These are phyloP conservation scores for Ameiurus melas DNA, from an alignment of 2,113 vertebrate genomes.

Conservation along the genomic window DNA sequence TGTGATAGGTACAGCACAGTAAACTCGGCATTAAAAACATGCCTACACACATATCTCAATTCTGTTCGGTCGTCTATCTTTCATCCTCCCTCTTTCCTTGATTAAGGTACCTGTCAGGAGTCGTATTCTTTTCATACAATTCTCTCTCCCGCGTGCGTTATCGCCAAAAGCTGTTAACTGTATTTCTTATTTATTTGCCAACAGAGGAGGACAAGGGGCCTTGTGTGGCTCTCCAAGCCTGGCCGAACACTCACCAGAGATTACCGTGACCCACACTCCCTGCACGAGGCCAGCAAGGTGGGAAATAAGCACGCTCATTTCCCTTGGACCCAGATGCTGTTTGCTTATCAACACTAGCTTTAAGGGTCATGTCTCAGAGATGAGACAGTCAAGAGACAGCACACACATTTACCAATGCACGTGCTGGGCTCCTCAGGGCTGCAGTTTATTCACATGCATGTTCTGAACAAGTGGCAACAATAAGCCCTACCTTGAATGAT, in stretches of 20 bases:
- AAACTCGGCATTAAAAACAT: conserved; percentile 26
- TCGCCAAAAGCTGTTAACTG: conserved; percentile 66
- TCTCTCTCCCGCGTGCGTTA: conserved; percentile 63
- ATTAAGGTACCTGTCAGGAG: conserved; percentile 64
- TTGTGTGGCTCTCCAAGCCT: conserved; percentile 53
- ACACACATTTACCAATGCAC: conserved; percentile 35
- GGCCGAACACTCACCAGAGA: conserved; percentile 54
- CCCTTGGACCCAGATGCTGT: conserved; percentile 53
- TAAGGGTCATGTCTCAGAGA: conserved; percentile 61
- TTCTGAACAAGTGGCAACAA: conserved; percentile 20
- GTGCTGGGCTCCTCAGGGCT: conserved; percentile 47
- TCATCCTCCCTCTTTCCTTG: conserved; percentile 43
- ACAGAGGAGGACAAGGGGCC: conserved; percentile 60
- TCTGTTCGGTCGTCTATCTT: conserved; percentile 53
- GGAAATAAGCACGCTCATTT: conserved; percentile 64
- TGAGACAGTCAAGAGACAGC: conserved; percentile 52
- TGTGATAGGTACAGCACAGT: neutral
- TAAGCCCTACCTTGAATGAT: conserved; percentile 31
- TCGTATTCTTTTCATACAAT: conserved; percentile 63
- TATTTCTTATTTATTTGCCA: conserved; percentile 70
- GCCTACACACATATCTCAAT: conserved; percentile 24
- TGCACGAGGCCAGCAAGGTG: conserved; percentile 59
- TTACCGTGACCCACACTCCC: conserved; percentile 44
- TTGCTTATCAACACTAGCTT: conserved; percentile 70
- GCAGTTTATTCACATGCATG: conserved; percentile 58